Percentiles rank a stretch among this genome's conserved stretches.
Conservation (phyloP, 2,113 vertebrate species). For the Climacteris rufus region DNA sequence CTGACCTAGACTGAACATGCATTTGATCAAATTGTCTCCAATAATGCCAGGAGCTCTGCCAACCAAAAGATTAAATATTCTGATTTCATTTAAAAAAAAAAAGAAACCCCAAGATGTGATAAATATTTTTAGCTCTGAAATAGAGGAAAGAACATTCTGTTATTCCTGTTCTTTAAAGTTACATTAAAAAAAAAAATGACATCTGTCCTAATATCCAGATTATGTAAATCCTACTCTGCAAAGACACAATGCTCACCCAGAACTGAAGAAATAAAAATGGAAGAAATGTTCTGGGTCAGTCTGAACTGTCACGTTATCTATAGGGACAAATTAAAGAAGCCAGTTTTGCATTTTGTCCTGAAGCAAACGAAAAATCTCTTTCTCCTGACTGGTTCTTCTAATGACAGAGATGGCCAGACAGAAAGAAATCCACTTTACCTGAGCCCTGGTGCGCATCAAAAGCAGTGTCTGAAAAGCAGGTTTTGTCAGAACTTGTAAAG, state of each 20-base stretch:
- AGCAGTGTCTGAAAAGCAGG: slow-evolving; percentile 2
- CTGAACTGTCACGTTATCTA: not conserved
- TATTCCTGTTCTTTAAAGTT: not conserved
- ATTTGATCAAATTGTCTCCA: not conserved
- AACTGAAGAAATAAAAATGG: not conserved
- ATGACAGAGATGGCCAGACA: not conserved
- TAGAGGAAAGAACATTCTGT: not conserved
- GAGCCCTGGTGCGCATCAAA: not conserved
- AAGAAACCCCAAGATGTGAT: fast-evolving
- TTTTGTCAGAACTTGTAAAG: slow-evolving; percentile 46
- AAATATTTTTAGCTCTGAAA: not conserved
- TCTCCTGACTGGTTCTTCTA: not conserved
- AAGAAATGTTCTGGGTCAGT: not conserved
- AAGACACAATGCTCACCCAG: not conserved
- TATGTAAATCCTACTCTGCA: not conserved
- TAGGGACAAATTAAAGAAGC: not conserved
- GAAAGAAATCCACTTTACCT: slow-evolving; percentile 8
- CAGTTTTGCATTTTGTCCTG: not conserved
- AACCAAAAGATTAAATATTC: not conserved
- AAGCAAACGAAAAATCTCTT: not conserved
- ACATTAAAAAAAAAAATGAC: not conserved
- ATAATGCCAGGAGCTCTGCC: not conserved
- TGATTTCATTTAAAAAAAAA: not conserved
- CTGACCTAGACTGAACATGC: not conserved
- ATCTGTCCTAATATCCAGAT: not conserved